A percentile compares a stretch with the other conserved stretches of the same genome.
These are phyloP conservation scores for Caerostris darwini DNA, from an alignment of 1,140 invertebrate genomes.

Conservation along the genomic window DNA sequence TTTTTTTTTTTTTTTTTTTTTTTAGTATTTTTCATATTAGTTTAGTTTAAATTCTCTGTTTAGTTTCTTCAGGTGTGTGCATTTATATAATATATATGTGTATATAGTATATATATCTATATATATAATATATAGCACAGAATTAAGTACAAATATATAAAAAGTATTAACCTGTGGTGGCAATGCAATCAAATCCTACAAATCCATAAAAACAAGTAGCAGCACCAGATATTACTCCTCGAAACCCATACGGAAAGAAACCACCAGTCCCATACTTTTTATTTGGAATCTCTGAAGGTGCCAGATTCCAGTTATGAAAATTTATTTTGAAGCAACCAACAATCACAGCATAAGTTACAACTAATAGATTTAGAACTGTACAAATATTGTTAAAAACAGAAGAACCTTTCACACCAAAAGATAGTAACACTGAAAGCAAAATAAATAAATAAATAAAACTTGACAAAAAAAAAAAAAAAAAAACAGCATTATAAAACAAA, in stretches of 20 bases:
- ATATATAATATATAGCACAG: not conserved
- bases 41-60: no score
- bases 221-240: conserved; percentile 88
- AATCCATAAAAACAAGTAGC: conserved; percentile 94
- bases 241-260: conserved; percentile 91
- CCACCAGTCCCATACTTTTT: conserved; percentile 84
- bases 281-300: conserved; percentile 51
- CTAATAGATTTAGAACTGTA: conserved; percentile 91
- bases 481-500: not conserved
- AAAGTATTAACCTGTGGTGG: conserved; percentile 86
- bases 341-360: conserved; percentile 92
- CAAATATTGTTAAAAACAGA: conserved; percentile 95
- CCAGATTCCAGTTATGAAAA: conserved; percentile 86
- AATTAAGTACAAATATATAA: not conserved
- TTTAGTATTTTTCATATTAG: no score
- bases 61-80: not conserved
- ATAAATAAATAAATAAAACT: conserved; percentile 54
- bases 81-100: no score
- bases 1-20: no score
- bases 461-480: not conserved
- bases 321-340: conserved; percentile 90
- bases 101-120: not conserved
- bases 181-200: conserved; percentile 95
- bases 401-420: conserved; percentile 93
- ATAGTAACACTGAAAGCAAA: conserved; percentile 85